These are phyloP conservation scores for Spinus pinus DNA, from an alignment of 2,797 vertebrate species.

Conservation along the genomic window DNA sequence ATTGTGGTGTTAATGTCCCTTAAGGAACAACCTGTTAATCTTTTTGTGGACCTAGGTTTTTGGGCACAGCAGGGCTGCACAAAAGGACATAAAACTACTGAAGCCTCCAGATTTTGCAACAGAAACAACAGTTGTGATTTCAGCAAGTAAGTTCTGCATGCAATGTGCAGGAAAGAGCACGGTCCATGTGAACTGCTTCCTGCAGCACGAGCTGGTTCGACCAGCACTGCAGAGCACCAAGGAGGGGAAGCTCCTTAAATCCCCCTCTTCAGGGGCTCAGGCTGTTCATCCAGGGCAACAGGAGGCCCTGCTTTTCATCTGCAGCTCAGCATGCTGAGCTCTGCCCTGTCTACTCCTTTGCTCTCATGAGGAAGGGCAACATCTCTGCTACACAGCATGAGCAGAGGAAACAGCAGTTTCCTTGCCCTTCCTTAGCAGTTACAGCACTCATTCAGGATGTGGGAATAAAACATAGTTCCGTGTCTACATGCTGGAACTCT, in stretches of 20 bases:
- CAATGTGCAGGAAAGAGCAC: accelerated
- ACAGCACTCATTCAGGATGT: conserved; percentile 5
- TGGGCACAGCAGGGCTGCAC: background rate
- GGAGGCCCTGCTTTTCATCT: background rate
- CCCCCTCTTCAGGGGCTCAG: background rate
- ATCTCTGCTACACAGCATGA: background rate
- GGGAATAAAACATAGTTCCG: background rate
- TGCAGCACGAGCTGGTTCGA: background rate
- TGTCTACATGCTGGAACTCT: background rate
- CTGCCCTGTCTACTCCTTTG: background rate
- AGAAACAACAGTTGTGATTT: background rate
- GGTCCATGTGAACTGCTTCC: background rate
- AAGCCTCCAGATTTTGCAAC: background rate
- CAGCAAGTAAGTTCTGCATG: background rate
- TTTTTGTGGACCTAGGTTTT: background rate
- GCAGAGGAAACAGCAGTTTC: conserved; percentile 50
- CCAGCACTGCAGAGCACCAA: accelerated
- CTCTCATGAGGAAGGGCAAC: background rate
- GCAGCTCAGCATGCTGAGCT: background rate
- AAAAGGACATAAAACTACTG: background rate
- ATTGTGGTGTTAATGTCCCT: background rate
- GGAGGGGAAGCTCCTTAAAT: background rate
- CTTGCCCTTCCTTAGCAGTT: background rate
- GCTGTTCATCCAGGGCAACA: background rate
- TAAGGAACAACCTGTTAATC: background rate